Evolutionary conservation across 2,797 vertebrate genomes (phyloP), one percentile per base, ranked within the genome.

Genomic region (Brachyrhaphis roseni): DNA sequence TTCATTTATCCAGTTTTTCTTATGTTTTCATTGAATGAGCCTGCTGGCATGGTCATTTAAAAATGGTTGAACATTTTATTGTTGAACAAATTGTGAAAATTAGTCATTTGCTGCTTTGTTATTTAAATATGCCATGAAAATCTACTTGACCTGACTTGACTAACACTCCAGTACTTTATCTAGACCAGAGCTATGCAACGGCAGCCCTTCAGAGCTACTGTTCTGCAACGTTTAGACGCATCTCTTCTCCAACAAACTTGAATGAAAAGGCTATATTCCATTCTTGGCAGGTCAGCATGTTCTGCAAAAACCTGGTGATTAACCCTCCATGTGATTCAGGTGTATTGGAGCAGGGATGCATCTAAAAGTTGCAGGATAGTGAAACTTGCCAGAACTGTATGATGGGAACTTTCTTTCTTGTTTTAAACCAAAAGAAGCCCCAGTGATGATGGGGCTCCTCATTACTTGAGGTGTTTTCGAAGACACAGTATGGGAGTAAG

Each of bases 391-490:
- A 59, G 57, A 64, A 18, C n/a, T 20, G 16, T 10, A 64, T 36
- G 31, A 64, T 20, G 34, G 18, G 10, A 34, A 66, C 34, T 64
- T 64, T 66, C 18, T 66, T 23, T 66, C 62, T 39, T 36, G 64
- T 41, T 68, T 66, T 20, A 66, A 66, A 68, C 34, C 39, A 12
- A 68, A 39, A 12, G 23, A 36, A 41, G 20, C 8, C 64, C 20
- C 4, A 31, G n/a, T 18, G 1, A 39, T 78, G 1, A 75, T 62
- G 12, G 0, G 64, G 34, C 3, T 66, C 26, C 5, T 36, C 66
- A 62, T 74, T 47, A 57, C 57, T 12, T 26, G 43, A 83, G 55
- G 49, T 71, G 36, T 45, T 74, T 26, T 72, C 18, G 8, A 28
- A 74, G 68, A 53, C 12, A 36, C 49, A 71, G 20, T 62, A 55